A percentile compares a stretch with the other conserved stretches of the same genome.
Evolutionary conservation across 1,140 invertebrate genomes (phyloP).

Genomic region (Pteromalus puparum): DNA sequence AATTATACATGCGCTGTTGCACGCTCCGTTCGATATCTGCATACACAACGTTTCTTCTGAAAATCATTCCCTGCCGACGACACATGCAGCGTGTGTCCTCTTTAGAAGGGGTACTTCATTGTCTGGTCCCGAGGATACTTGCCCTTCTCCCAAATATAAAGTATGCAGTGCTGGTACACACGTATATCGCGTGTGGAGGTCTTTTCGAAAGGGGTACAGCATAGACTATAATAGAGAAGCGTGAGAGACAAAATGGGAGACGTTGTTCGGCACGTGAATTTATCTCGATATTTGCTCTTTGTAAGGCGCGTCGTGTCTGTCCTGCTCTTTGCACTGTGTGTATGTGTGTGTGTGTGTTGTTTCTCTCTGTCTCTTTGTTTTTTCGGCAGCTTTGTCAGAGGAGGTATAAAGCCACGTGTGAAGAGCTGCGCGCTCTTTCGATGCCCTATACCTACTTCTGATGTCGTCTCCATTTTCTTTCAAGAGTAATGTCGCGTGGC

Average conservation of each 20-base stretch:
- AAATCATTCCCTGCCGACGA: conserved; percentile 14
- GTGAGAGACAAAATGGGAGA: too few relatives aligned
- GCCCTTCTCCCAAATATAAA: conserved; percentile 71
- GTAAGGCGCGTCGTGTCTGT: not conserved
- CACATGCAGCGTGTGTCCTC: not conserved
- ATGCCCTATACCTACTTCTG: too few relatives aligned
- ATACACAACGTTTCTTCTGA: not conserved
- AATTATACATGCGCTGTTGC: conserved; percentile 31
- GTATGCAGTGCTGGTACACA: conserved; percentile 42
- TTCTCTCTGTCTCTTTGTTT: not conserved
- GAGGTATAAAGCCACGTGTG: not conserved
- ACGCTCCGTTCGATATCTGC: not conserved
- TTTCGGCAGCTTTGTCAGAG: not conserved
- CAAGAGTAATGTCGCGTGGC: too few relatives aligned
- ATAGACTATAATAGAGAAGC: too few relatives aligned
- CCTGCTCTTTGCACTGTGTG: too few relatives aligned
- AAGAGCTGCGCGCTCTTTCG: too few relatives aligned
- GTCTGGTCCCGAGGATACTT: conserved; percentile 71
- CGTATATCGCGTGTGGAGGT: not conserved
- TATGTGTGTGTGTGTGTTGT: not conserved
- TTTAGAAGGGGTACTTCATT: conserved; percentile 68
- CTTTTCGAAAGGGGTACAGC: not conserved
- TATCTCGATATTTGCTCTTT: not conserved
- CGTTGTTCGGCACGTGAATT: not conserved
- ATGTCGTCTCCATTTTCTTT: too few relatives aligned